A percentile compares a stretch with the other conserved stretches of the same genome.
These are phyloP conservation scores for Lydus trimaculatus DNA, from an alignment of 2,888 invertebrate species.

Conservation along the genomic window DNA sequence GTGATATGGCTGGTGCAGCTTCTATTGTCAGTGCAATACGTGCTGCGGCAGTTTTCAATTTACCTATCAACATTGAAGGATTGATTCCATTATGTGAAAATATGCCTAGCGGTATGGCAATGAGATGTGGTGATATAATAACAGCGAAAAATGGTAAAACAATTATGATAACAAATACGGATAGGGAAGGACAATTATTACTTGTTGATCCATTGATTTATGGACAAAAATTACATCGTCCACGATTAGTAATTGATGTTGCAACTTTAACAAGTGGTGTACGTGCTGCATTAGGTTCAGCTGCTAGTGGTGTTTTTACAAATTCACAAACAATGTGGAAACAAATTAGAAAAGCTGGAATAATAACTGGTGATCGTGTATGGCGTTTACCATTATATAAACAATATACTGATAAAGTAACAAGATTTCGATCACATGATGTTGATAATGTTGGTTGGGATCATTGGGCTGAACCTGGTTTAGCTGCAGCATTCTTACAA, in stretches of 20 bases:
- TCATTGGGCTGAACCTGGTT: constrained; percentile 52
- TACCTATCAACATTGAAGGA: constrained; percentile 65
- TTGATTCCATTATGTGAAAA: constrained; percentile 61
- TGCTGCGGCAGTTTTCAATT: constrained; percentile 62
- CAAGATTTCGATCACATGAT: constrained; percentile 53
- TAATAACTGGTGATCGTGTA: constrained; percentile 67
- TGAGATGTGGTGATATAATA: constrained; percentile 64
- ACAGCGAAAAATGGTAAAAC: constrained; percentile 66
- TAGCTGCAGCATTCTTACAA: constrained; percentile 58
- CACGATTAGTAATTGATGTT: constrained; percentile 71
- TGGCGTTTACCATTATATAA: constrained; percentile 70
- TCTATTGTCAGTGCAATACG: constrained; percentile 64
- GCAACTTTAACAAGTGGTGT: constrained; percentile 72
- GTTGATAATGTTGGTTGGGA: constrained; percentile 58
- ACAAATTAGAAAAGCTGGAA: constrained; percentile 63
- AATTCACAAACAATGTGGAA: constrained; percentile 65
- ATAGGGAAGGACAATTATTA: constrained; percentile 63
- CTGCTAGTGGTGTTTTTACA: constrained; percentile 65
- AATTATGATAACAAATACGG: constrained; percentile 69
- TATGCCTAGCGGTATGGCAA: constrained; percentile 68
- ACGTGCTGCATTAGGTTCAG: constrained; percentile 63
- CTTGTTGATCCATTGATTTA: constrained; percentile 56
- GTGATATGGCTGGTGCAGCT: constrained; percentile 72
- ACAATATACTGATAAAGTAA: constrained; percentile 63
- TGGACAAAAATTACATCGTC: constrained; percentile 63